phyloP scores from a whole-genome alignment of 2,113 vertebrate species.

The Boulengeromyrus knoepffleri region DNA sequence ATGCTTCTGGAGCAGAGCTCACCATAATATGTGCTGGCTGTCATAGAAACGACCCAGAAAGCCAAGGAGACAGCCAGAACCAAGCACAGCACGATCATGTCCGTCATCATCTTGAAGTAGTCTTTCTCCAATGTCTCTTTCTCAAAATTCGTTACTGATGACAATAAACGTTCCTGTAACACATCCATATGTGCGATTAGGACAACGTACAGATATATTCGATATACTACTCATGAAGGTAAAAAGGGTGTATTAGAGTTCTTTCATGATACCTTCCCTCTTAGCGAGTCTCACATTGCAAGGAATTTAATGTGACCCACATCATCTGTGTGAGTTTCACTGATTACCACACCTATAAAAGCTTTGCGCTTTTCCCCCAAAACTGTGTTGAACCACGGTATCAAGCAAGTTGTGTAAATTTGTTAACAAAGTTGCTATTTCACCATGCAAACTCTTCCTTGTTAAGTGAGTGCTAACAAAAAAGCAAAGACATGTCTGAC shows the following conservation, averaged over 20 bases:
- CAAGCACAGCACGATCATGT: slow-evolving; percentile 76
- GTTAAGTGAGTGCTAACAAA: background rate
- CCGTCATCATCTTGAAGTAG: slow-evolving; percentile 80
- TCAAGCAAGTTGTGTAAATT: background rate
- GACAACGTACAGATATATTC: background rate
- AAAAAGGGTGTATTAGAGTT: background rate
- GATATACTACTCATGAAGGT: background rate
- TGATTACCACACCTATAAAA: background rate
- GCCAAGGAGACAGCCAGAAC: slow-evolving; percentile 78
- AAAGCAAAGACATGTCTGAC: background rate
- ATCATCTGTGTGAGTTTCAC: background rate
- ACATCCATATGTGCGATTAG: background rate
- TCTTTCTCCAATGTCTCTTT: slow-evolving; percentile 55
- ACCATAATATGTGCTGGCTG: slow-evolving; percentile 79
- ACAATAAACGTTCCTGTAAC: slow-evolving; percentile 16
- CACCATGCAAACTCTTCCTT: background rate
- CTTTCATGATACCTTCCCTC: background rate
- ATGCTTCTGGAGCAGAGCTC: slow-evolving; percentile 36
- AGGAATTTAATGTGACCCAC: background rate
- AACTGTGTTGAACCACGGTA: background rate
- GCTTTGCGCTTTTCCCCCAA: background rate
- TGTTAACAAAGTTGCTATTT: background rate
- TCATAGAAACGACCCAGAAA: slow-evolving; percentile 86
- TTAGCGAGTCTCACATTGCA: background rate
- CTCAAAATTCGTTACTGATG: slow-evolving; percentile 32